Percentiles rank a stretch among this genome's conserved stretches.
Conservation (phyloP, 2,797 vertebrate species). For the Gymnocypris eckloni region DNA sequence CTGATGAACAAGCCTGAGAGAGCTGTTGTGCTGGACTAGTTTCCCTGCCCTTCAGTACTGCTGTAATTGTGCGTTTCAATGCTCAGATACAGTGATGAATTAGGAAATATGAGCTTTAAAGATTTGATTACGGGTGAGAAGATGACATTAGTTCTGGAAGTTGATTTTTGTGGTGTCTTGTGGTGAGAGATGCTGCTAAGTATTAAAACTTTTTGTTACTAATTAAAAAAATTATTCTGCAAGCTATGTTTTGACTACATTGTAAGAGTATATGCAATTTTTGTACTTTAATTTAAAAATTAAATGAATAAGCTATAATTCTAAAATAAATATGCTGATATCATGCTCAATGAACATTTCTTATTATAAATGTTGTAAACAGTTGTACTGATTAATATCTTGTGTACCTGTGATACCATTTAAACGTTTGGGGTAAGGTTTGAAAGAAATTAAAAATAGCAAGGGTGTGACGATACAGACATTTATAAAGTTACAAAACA, state of each 20-base stretch:
- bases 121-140: slow-evolving; percentile 24
- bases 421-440: background rate
- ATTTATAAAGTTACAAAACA: background rate
- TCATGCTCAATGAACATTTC: background rate
- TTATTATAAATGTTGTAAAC: background rate
- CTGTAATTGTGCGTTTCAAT: background rate
- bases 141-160: slow-evolving; percentile 4
- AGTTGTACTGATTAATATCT: too few species aligned
- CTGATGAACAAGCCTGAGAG: slow-evolving; percentile 54
- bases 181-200: background rate
- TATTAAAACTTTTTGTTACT: background rate
- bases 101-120: slow-evolving; percentile 8
- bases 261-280: background rate
- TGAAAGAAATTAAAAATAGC: background rate
- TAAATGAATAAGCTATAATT: background rate
- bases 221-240: background rate
- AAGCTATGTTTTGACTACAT: background rate
- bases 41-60: slow-evolving; percentile 39
- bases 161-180: slow-evolving; percentile 2
- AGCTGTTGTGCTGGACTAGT: slow-evolving; percentile 53
- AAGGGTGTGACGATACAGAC: background rate
- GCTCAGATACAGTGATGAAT: background rate
- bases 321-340: background rate
- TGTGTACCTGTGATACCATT: background rate
- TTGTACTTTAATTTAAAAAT: background rate